Percentiles rank a stretch among this genome's conserved stretches.
Evolutionary conservation across 2,888 invertebrate genomes (phyloP).

Genomic region (Buathra laborator): DNA sequence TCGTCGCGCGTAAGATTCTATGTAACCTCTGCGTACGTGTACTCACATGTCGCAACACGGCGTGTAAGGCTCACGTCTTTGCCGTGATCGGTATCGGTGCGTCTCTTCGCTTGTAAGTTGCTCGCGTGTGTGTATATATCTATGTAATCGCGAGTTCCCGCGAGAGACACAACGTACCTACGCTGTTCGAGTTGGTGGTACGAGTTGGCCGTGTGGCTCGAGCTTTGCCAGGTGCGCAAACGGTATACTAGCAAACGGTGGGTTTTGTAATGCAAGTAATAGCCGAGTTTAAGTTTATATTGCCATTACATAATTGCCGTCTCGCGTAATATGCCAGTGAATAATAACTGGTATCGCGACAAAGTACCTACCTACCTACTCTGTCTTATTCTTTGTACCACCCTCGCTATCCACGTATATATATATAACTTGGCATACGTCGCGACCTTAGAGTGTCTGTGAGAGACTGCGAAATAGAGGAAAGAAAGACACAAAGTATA

Average conservation of each 20-base stretch:
- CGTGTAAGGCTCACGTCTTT: background rate
- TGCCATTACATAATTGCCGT: conserved; percentile 63
- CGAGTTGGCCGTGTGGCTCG: background rate
- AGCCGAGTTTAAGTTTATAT: conserved; percentile 56
- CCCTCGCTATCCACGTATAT: background rate
- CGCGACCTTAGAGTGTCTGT: background rate
- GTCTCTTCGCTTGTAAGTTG: background rate
- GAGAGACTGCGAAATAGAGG: conserved; percentile 6
- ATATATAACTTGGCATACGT: conserved; percentile 4
- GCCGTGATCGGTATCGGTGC: background rate
- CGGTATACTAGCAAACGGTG: conserved; percentile 16
- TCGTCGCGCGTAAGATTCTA: background rate
- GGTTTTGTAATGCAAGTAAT: conserved; percentile 64
- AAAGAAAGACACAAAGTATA: conserved; percentile 7
- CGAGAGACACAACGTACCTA: conserved; percentile 1
- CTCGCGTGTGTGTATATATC: background rate
- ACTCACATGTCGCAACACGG: conserved; percentile 28
- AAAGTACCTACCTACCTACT: conserved; percentile 44
- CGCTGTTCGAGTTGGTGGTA: conserved; percentile 23
- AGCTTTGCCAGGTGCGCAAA: conserved; percentile 30
- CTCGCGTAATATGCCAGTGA: conserved; percentile 48
- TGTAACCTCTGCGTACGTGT: conserved; percentile 29
- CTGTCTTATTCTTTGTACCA: conserved; percentile 15
- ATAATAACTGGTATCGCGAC: conserved; percentile 63
- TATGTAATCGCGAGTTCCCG: conserved; percentile 1